Conservation (phyloP, 2,113 vertebrate genomes). For the Elaphurus davidianus region DNA sequence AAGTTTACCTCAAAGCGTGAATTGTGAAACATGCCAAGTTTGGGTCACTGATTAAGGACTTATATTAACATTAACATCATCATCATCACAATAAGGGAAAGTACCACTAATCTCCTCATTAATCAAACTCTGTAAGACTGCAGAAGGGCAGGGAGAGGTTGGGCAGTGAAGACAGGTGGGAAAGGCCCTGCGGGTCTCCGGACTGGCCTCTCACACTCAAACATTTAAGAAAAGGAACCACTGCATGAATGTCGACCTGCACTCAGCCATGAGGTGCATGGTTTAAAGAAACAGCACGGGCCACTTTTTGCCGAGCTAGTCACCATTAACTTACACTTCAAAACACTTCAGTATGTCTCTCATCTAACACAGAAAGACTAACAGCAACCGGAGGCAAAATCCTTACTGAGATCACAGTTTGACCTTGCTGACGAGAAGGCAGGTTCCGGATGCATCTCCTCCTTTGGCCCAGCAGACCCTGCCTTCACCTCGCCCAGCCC, state of each 20-base stretch:
- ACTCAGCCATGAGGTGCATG: not conserved
- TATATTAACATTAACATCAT: not conserved
- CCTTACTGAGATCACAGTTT: not conserved
- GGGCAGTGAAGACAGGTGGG: not conserved
- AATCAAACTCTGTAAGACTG: not conserved
- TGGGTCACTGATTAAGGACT: not conserved
- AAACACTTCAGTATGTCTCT: not conserved
- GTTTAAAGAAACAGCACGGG: not conserved
- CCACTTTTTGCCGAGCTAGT: not conserved
- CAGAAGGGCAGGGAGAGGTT: not conserved
- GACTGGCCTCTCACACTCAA: not conserved
- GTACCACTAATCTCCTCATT: not conserved
- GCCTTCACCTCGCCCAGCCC: not conserved
- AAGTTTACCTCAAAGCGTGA: not conserved
- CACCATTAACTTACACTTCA: not conserved
- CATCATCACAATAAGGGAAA: not conserved
- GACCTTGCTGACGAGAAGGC: not conserved
- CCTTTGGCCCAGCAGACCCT: not conserved
- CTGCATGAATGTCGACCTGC: not conserved
- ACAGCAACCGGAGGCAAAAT: not conserved
- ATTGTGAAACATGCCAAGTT: not conserved
- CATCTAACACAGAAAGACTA: not conserved
- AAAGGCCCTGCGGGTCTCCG: not conserved
- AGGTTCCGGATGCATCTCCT: not conserved
- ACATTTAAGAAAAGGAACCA: not conserved